Evolutionary conservation across 1,140 invertebrate genomes (phyloP).

Genomic region (Drosophila tristis): DNA sequence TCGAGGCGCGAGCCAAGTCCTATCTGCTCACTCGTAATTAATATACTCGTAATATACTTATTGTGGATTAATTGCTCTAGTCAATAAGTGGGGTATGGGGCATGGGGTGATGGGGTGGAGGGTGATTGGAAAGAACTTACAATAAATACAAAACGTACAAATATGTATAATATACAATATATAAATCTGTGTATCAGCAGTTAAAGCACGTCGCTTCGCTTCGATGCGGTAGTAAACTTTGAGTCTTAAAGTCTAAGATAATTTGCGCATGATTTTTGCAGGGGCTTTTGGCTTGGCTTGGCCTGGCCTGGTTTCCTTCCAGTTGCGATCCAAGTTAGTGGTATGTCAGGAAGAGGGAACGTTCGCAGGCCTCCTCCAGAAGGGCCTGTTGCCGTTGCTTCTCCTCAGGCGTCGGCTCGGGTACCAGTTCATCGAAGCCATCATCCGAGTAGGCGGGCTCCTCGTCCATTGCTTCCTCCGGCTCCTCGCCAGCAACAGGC

Average conservation of each 20-base stretch:
- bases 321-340: constrained; percentile 25
- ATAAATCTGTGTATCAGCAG: constrained; percentile 74
- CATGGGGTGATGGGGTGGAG: neutral
- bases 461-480: constrained; percentile 31
- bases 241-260: constrained; percentile 69
- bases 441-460: constrained; percentile 69
- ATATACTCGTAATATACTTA: constrained; percentile 30
- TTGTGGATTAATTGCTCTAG: constrained; percentile 20
- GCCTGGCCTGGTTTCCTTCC: neutral
- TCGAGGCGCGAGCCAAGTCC: constrained; percentile 16
- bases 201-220: constrained; percentile 69
- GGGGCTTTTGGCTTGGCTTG: constrained; percentile 49
- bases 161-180: constrained; percentile 78
- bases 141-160: constrained; percentile 79
- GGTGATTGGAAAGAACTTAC: constrained; percentile 56
- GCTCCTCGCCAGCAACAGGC: constrained; percentile 54
- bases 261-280: constrained; percentile 63
- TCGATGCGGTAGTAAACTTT: constrained; percentile 73
- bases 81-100: constrained; percentile 8
- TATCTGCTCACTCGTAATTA: constrained; percentile 27
- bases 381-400: constrained; percentile 60
- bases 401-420: constrained; percentile 70
- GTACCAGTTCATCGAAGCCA: constrained; percentile 72
- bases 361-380: constrained; percentile 78
- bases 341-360: constrained; percentile 69